Evolutionary conservation across 2,113 vertebrate species (phyloP).

Genomic region (Hoplias malabaricus): DNA sequence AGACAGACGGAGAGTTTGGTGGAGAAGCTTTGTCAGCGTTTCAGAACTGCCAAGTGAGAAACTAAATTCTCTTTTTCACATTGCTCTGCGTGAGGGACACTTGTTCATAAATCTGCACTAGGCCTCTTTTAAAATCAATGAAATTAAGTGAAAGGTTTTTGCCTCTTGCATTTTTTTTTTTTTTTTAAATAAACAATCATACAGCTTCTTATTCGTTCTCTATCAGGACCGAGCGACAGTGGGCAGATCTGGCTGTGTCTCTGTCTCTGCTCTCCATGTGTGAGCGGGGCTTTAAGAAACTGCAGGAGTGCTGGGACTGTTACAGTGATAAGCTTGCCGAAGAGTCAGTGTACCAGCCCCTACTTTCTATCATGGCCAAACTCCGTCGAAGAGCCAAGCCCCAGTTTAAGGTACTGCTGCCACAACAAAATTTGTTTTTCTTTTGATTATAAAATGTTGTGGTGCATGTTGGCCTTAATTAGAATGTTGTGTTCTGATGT

Average conservation of each 20-base stretch:
- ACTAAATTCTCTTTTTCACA: constrained; percentile 13
- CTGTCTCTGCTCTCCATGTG: constrained; percentile 87
- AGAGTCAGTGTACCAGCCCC: constrained; percentile 78
- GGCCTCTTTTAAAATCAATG: too few species aligned
- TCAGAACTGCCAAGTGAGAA: constrained; percentile 86
- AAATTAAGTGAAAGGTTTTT: too few species aligned
- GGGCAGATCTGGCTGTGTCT: constrained; percentile 86
- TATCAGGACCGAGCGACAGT: constrained; percentile 86
- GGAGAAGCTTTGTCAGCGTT: constrained; percentile 95
- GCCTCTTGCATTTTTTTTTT: too few species aligned
- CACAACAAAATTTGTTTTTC: neutral
- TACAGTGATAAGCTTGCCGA: constrained; percentile 92
- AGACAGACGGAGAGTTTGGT: constrained; percentile 92
- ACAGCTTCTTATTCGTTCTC: neutral
- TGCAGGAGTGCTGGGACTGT: constrained; percentile 94
- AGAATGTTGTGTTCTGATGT: too few species aligned
- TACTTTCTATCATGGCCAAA: constrained; percentile 77
- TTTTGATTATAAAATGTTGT: neutral
- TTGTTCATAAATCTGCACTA: too few species aligned
- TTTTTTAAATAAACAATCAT: neutral
- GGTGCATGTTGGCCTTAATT: too few species aligned
- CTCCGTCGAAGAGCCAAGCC: constrained; percentile 80
- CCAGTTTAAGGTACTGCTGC: constrained; percentile 81
- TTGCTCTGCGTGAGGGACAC: too few species aligned
- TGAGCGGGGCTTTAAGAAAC: constrained; percentile 85